Evolutionary conservation across 1,140 invertebrate genomes (phyloP).

Genomic region (Drosophila nikananu): DNA sequence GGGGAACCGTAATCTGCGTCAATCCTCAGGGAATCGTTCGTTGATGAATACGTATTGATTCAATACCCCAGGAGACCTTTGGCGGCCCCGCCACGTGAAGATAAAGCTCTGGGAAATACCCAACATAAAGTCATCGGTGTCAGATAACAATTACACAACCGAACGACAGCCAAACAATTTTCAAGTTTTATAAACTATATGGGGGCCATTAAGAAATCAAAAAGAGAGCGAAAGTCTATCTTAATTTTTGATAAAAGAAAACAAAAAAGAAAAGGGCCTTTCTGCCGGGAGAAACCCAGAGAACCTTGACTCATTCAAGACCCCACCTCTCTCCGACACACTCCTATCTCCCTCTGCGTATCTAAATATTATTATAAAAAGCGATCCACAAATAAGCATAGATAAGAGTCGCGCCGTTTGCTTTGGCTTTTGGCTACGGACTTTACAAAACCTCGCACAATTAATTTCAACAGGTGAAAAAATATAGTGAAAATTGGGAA

Average conservation of each 20-base stretch:
- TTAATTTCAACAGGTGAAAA: conserved; percentile 16
- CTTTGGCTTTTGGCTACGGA: conserved; percentile 28
- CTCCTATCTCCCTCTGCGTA: conserved; percentile 29
- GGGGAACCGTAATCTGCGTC: conserved; percentile 29
- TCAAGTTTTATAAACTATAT: conserved; percentile 12
- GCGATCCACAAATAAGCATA: conserved; percentile 50
- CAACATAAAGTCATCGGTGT: conserved; percentile 31
- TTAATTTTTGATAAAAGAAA: not conserved
- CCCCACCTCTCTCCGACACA: not conserved
- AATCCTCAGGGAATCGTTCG: conserved; percentile 6
- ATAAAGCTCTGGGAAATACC: conserved; percentile 45
- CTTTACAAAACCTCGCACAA: conserved; percentile 8
- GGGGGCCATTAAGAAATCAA: conserved; percentile 8
- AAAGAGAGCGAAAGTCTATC: conserved; percentile 13
- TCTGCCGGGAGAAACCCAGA: conserved; percentile 29
- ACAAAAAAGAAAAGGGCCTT: not conserved
- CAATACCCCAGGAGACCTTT: not conserved
- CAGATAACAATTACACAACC: conserved; percentile 34
- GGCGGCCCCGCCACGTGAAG: conserved; percentile 10
- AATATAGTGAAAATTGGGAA: conserved; percentile 1
- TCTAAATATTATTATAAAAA: conserved; percentile 59
- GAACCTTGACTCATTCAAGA: conserved; percentile 41
- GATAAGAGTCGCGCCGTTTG: conserved; percentile 35
- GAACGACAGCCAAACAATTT: conserved; percentile 22
- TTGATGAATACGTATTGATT: conserved; percentile 5